These are phyloP conservation scores for Cryptomyrus ogoouensis DNA, from an alignment of 2,113 vertebrate genomes.

Conservation along the genomic window DNA sequence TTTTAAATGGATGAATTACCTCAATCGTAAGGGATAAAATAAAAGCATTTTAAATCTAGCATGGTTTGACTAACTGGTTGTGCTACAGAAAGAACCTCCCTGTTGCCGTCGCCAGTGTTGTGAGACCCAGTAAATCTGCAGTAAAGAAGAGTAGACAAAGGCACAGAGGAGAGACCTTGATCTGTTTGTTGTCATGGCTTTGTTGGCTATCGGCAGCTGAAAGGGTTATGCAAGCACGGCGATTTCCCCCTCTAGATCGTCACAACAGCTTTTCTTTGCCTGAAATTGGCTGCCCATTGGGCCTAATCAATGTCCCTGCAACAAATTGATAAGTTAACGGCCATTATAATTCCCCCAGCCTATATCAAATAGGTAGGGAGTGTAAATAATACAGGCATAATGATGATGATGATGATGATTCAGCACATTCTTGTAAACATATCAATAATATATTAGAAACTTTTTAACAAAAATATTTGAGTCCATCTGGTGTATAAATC, in stretches of 20 bases:
- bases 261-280: neutral
- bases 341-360: neutral
- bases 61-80: neutral
- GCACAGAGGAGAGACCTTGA: neutral
- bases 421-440: neutral
- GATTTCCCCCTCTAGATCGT: neutral
- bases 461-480: neutral
- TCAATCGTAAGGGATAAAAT: neutral
- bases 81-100: neutral
- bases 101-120: neutral
- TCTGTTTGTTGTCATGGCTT: neutral
- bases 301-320: neutral
- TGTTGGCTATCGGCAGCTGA: neutral
- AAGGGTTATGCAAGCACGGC: neutral
- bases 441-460: neutral
- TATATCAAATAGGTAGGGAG: neutral
- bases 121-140: neutral
- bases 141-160: neutral
- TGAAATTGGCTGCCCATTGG: neutral
- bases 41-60: neutral
- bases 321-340: neutral
- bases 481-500: constrained; percentile 1
- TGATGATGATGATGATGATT: neutral
- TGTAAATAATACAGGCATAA: neutral
- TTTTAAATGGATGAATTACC: neutral